A percentile compares a stretch with the other conserved stretches of the same genome.
phyloP scores from a whole-genome alignment of 2,797 vertebrate genomes.

The Tiaroga cobitis region DNA sequence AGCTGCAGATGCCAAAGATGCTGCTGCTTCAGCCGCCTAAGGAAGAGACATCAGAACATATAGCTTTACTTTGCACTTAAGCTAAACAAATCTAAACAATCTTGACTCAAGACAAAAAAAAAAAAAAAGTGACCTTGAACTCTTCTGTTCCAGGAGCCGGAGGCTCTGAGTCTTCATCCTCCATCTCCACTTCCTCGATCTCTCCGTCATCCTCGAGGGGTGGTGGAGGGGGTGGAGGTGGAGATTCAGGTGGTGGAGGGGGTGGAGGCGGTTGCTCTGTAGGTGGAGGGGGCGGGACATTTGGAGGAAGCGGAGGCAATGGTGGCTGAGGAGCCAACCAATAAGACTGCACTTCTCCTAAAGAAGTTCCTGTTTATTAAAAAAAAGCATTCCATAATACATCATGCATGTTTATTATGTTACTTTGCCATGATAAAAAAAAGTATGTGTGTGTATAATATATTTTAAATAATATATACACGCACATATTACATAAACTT shows the following conservation, averaged over 20 bases:
- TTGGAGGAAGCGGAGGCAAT: slow-evolving; percentile 81
- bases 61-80: neutral
- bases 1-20: slow-evolving; percentile 63
- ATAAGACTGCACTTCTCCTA: slow-evolving; percentile 65
- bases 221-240: slow-evolving; percentile 79
- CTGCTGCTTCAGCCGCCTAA: slow-evolving; percentile 73
- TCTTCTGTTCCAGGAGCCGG: slow-evolving; percentile 96
- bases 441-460: too few relatives aligned
- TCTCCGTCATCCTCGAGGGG: slow-evolving; percentile 89
- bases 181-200: slow-evolving; percentile 98
- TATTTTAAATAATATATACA: too few relatives aligned
- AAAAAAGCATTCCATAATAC: neutral
- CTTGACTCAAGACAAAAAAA: neutral
- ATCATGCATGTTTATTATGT: neutral
- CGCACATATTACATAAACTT: too few relatives aligned
- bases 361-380: slow-evolving; percentile 54
- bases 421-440: neutral
- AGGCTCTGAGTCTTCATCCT: slow-evolving; percentile 92
- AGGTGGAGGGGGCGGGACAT: slow-evolving; percentile 80
- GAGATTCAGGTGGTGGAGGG: slow-evolving; percentile 79
- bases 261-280: slow-evolving; percentile 84
- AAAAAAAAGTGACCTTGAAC: slow-evolving; percentile 78
- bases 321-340: slow-evolving; percentile 75
- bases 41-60: neutral
- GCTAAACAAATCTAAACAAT: neutral